Conservation (phyloP, 2,888 invertebrate genomes). For the Trachelus tabidus region DNA sequence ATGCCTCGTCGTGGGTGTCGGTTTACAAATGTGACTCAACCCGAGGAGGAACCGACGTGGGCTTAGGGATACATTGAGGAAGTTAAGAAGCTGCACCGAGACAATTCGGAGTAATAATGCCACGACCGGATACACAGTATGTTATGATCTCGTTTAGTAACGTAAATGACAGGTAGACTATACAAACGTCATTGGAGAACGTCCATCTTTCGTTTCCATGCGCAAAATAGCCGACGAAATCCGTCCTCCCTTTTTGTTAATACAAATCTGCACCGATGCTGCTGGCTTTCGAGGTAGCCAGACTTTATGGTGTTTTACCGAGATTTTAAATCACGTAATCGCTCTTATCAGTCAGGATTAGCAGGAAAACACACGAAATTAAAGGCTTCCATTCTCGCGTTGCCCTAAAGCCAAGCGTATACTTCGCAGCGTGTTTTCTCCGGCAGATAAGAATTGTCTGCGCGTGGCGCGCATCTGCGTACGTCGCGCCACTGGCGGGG, state of each 20-base stretch:
- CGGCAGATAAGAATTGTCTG: not conserved
- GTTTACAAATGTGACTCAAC: conserved; percentile 36
- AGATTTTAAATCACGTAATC: not conserved
- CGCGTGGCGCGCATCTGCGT: not conserved
- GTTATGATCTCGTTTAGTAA: not conserved
- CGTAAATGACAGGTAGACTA: not conserved
- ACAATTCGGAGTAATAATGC: not conserved
- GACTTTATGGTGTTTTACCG: not conserved
- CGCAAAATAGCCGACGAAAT: not conserved
- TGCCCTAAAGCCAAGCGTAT: not conserved
- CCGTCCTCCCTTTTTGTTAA: not conserved
- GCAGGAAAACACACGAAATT: not conserved
- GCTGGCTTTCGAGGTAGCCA: not conserved
- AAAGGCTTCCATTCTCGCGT: not conserved
- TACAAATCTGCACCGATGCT: not conserved
- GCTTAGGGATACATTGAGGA: not conserved
- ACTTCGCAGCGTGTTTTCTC: not conserved
- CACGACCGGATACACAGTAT: not conserved
- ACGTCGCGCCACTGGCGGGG: not conserved
- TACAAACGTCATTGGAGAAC: not conserved
- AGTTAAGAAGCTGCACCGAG: not conserved
- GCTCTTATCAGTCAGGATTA: not conserved
- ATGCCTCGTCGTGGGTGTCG: conserved; percentile 35
- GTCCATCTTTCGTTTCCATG: not conserved
- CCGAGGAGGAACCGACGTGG: not conserved